Evolutionary conservation across 1,140 invertebrate genomes (phyloP).

Genomic region (Hypsibius dujardini): DNA sequence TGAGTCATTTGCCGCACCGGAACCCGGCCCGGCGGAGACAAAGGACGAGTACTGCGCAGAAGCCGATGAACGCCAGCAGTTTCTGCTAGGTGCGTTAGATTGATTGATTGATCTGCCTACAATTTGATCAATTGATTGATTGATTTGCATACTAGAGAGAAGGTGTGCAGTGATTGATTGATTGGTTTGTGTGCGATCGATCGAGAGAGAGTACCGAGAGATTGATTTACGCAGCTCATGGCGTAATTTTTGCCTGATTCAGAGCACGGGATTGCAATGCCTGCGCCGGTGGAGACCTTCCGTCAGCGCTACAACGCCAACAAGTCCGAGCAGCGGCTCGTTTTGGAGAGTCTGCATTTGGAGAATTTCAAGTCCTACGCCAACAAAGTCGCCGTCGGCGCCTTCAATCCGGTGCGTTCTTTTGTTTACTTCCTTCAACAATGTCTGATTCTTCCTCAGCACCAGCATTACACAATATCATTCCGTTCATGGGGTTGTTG

Average conservation of each 20-base stretch:
- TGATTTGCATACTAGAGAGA: neutral
- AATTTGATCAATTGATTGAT: too few species aligned
- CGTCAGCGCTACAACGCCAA: neutral
- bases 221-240: neutral
- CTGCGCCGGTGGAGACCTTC: neutral
- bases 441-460: too few species aligned
- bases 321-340: neutral
- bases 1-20: neutral
- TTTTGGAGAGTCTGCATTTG: neutral
- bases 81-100: too few species aligned
- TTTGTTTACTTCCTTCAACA: neutral
- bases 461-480: too few species aligned
- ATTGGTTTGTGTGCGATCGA: neutral
- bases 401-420: neutral
- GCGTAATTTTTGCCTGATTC: conserved; percentile 7
- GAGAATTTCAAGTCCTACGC: conserved; percentile 16
- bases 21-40: neutral
- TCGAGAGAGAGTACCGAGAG: too few species aligned
- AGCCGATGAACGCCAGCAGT: too few species aligned
- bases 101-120: too few species aligned
- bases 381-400: neutral
- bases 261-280: neutral
- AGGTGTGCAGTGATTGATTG: too few species aligned
- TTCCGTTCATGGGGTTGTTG: neutral
- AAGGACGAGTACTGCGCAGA: too few species aligned